Conservation (phyloP, 2,797 vertebrate genomes). For the Betta splendens region DNA sequence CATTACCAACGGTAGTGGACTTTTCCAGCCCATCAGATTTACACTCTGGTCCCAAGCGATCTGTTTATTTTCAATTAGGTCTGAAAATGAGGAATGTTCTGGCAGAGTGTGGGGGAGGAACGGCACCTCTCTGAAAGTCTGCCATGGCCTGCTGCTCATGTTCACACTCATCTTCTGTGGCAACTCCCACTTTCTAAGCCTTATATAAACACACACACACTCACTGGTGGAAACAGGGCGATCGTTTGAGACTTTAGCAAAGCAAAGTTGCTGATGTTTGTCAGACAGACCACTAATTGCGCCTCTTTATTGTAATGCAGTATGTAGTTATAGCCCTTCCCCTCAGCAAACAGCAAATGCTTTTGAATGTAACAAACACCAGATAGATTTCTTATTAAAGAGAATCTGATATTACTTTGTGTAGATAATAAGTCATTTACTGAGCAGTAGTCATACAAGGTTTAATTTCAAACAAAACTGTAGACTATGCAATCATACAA, state of each 20-base stretch:
- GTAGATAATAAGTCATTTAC: no score
- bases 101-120: constrained; percentile 58
- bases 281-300: no score
- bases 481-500: no score
- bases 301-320: no score
- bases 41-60: constrained; percentile 66
- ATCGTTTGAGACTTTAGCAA: neutral
- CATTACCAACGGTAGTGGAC: constrained; percentile 67
- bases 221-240: neutral
- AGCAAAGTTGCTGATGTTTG: neutral
- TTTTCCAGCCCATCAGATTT: constrained; percentile 78
- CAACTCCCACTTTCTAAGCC: constrained; percentile 45
- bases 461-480: no score
- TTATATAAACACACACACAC: constrained; percentile 17
- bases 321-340: no score
- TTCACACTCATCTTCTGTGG: constrained; percentile 49
- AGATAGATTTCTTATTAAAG: no score
- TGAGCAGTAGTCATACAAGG: no score
- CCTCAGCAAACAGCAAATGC: no score
- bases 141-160: constrained; percentile 60
- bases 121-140: constrained; percentile 54
- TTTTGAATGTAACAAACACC: no score
- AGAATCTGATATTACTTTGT: no score
- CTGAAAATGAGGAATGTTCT: constrained; percentile 64
- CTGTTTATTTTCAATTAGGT: constrained; percentile 83